Evolutionary conservation across 2,113 vertebrate genomes (phyloP), one percentile per base, ranked within the genome.

Genomic region (Phodopus roborovskii): DNA sequence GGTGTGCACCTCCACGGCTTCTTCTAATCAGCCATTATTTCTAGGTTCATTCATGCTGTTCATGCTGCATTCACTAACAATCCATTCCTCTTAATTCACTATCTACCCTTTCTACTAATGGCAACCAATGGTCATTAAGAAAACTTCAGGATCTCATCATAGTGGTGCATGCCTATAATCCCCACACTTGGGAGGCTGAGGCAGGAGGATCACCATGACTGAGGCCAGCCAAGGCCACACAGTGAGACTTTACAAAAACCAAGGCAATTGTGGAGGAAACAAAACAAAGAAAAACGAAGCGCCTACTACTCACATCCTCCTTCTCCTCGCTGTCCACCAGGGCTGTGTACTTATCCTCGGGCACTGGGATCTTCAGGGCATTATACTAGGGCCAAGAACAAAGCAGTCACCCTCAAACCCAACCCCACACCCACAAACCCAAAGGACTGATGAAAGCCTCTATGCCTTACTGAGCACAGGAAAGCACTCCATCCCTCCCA

Each of bases 301-400:
- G 5, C 42, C 7, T 2, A 19, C 17, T 81, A 99, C 99, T 99
- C 95, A 99, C 99, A 96, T 99, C 89, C 95, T 99, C 99, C 74
- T 98, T 96, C 95, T 99, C 99, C 96, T 99, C 99, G 26, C 97
- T 68, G 83, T 98, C 97, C 81, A 99, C 99, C 92, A 98, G 97
- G 28, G 93, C 97, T 0, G 98, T 98, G 15, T 99, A 99, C 7
- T 99, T 99, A 95, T 99, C 99, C 93, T 98, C 98, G 0, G 99
- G 99, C 96, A 99, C 96, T 42, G 99, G 99, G 95, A 99, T 50
- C 96, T 98, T 98, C 28, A 99, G 96, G 2, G 98, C 99, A 70
- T 96, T 98, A 95, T 99, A 99, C 99, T 99, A 97, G 39, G 82
- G 91, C 94, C 24, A 96, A 42, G 50, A 22, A 95, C 22, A 79